Percentiles rank a stretch among this genome's conserved stretches.
phyloP scores from a whole-genome alignment of 2,888 invertebrate genomes.

The Linyphia triangularis region DNA sequence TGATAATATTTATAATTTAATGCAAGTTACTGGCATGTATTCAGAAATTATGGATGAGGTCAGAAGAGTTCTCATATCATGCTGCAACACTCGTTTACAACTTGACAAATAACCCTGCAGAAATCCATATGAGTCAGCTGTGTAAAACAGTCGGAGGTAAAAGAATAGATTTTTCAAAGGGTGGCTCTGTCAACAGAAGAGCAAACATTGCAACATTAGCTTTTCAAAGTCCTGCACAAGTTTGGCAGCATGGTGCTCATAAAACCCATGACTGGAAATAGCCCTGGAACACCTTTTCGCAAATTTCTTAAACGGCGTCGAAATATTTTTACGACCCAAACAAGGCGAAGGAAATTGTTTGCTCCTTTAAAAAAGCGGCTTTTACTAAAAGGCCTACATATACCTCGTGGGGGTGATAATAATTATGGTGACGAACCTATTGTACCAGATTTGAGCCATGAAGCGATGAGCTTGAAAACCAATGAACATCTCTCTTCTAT shows the following conservation, averaged over 20 bases:
- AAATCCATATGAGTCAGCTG: not conserved
- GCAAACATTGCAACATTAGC: too few species aligned
- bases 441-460: not conserved
- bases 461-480: not conserved
- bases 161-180: not conserved
- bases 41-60: not conserved
- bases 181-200: too few species aligned
- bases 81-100: not conserved
- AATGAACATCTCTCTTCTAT: not conserved
- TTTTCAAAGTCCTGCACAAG: too few species aligned
- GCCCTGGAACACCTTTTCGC: not conserved
- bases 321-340: not conserved
- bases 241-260: not conserved
- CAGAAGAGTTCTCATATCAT: not conserved
- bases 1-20: not conserved
- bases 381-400: too few species aligned
- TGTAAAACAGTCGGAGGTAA: not conserved
- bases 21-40: not conserved
- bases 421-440: not conserved
- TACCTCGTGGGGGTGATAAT: not conserved
- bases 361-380: not conserved
- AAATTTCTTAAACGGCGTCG: not conserved
- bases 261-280: not conserved
- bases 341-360: not conserved
- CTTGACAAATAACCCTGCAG: not conserved